Percentiles rank a stretch among this genome's conserved stretches.
phyloP scores from a whole-genome alignment of 2,113 vertebrate species.

The Paratilapia polleni region DNA sequence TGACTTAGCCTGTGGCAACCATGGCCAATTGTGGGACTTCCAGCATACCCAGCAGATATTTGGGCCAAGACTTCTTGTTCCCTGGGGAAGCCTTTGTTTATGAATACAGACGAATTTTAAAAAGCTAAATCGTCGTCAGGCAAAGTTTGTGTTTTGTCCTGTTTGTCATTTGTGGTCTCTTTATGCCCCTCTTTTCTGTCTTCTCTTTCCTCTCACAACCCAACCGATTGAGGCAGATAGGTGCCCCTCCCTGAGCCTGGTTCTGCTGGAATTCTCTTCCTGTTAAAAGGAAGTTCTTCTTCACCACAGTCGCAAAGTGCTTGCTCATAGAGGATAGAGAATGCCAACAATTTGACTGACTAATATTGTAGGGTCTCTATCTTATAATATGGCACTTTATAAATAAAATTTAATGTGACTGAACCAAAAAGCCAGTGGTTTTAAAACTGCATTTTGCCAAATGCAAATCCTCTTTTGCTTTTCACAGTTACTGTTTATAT shows the following conservation, averaged over 20 bases:
- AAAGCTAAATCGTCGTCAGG: neutral
- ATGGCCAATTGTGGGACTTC: neutral
- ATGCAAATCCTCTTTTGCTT: neutral
- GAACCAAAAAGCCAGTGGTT: too few relatives aligned
- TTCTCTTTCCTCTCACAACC: neutral
- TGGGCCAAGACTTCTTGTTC: neutral
- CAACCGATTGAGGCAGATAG: too few relatives aligned
- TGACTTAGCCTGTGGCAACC: neutral
- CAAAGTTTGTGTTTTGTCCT: neutral
- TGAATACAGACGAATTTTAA: neutral
- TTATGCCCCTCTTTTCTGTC: neutral
- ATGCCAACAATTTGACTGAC: too few relatives aligned
- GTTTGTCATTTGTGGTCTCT: neutral
- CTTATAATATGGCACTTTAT: too few relatives aligned
- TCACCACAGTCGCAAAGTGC: neutral
- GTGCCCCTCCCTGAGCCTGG: neutral
- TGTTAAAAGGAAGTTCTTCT: neutral
- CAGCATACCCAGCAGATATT: neutral
- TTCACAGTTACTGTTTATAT: neutral
- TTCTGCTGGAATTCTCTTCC: neutral
- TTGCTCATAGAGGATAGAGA: neutral
- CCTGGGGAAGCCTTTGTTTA: neutral
- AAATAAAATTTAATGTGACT: too few relatives aligned
- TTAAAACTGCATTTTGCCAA: neutral
- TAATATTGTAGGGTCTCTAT: too few relatives aligned